Conservation (phyloP, 2,113 vertebrate genomes). For the Cryptotis parvus region DNA sequence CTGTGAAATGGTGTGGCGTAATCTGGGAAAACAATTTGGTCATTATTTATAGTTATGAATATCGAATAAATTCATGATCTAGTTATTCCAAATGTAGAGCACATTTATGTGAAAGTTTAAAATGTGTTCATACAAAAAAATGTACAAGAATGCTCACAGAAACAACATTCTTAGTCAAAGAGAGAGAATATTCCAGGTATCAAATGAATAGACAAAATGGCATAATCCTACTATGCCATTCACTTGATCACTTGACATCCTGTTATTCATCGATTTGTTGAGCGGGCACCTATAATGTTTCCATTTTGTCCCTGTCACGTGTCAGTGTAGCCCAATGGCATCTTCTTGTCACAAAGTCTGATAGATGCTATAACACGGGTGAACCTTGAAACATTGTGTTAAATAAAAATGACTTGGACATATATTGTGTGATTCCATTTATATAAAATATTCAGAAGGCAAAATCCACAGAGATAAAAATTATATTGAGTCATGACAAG, state of each 20-base stretch:
- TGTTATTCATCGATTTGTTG: too few relatives aligned
- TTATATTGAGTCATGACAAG: not conserved
- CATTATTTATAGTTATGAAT: constrained; percentile 10
- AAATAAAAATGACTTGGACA: not conserved
- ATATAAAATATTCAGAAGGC: constrained; percentile 34
- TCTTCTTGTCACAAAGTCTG: not conserved
- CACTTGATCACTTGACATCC: too few relatives aligned
- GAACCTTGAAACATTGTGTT: not conserved
- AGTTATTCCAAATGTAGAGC: not conserved
- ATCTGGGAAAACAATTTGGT: not conserved
- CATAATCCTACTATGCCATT: not conserved
- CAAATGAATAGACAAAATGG: not conserved
- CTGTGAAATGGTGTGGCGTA: not conserved
- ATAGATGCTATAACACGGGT: not conserved
- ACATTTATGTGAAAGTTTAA: not conserved
- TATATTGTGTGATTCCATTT: not conserved
- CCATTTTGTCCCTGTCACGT: too few relatives aligned
- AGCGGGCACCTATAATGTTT: too few relatives aligned
- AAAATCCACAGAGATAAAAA: constrained; percentile 40
- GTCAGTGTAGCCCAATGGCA: too few relatives aligned
- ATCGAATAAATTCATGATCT: not conserved
- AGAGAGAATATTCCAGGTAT: not conserved
- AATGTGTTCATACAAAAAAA: not conserved
- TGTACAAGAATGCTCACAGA: not conserved
- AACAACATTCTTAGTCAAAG: not conserved